These are phyloP conservation scores for Formicarius rufipectus DNA, from an alignment of 2,113 vertebrate species.

Conservation along the genomic window DNA sequence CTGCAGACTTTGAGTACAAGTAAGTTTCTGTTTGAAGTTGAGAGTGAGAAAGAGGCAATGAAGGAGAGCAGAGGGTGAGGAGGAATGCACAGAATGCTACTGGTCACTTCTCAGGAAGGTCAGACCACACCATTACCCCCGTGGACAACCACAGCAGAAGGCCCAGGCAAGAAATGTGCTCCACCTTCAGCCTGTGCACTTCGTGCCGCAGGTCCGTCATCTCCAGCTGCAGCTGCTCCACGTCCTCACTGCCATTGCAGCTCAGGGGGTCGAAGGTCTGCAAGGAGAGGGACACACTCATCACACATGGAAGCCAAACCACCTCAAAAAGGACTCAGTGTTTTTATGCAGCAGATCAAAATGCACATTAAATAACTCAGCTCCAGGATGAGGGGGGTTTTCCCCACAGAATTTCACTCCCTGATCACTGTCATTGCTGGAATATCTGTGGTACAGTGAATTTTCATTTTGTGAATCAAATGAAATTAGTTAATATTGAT, in stretches of 20 bases:
- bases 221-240: slow-evolving; percentile 85
- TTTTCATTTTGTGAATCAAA: background rate
- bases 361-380: background rate
- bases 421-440: background rate
- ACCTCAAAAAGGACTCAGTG: background rate
- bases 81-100: background rate
- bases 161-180: background rate
- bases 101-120: background rate
- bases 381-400: background rate
- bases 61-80: background rate
- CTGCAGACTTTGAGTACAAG: background rate
- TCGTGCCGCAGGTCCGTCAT: slow-evolving; percentile 81
- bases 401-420: background rate
- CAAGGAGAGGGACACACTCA: background rate
- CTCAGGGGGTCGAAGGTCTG: slow-evolving; percentile 80
- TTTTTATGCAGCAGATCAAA: background rate
- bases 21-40: background rate
- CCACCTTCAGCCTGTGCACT: slow-evolving; percentile 85
- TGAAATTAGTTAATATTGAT: background rate
- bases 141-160: background rate
- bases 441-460: background rate
- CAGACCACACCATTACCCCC: background rate
- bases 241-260: slow-evolving; percentile 80
- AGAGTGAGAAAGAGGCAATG: background rate
- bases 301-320: background rate